These are phyloP conservation scores for Tipula unca DNA, from an alignment of 2,888 invertebrate species.

Conservation along the genomic window DNA sequence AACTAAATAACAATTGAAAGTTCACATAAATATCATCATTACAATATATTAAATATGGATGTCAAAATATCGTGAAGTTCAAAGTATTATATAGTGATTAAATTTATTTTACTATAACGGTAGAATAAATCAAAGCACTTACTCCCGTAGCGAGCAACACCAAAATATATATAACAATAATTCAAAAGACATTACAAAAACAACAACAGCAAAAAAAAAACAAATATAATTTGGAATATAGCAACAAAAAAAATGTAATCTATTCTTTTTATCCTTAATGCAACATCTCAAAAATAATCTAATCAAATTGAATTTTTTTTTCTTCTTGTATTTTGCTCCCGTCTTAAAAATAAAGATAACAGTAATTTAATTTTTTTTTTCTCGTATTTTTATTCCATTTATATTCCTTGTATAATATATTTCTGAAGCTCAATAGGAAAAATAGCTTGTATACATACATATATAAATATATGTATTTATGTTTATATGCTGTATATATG, in stretches of 20 bases:
- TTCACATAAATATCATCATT: too few relatives aligned
- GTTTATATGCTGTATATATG: not conserved
- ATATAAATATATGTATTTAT: not conserved
- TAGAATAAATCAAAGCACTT: not conserved
- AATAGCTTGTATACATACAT: not conserved
- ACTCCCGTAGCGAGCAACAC: not conserved
- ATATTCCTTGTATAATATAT: not conserved
- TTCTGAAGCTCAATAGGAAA: not conserved
- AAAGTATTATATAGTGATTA: not conserved
- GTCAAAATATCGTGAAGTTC: not conserved
- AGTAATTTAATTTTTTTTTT: conserved; percentile 1
- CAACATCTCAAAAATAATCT: not conserved
- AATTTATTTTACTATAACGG: not conserved
- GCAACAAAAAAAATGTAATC: not conserved
- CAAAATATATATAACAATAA: not conserved
- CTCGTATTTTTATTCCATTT: conserved; percentile 14
- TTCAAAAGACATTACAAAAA: not conserved
- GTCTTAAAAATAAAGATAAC: conserved; percentile 8
- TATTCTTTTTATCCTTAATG: conserved; percentile 8
- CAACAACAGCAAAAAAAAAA: too few relatives aligned
- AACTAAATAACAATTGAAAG: too few relatives aligned
- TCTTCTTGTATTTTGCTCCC: not conserved
- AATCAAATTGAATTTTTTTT: conserved; percentile 9
- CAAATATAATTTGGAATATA: not conserved
- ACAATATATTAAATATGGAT: too few relatives aligned